A percentile compares a stretch with the other conserved stretches of the same genome.
Evolutionary conservation across 2,888 invertebrate genomes (phyloP).

Genomic region (Pheosia tremula): DNA sequence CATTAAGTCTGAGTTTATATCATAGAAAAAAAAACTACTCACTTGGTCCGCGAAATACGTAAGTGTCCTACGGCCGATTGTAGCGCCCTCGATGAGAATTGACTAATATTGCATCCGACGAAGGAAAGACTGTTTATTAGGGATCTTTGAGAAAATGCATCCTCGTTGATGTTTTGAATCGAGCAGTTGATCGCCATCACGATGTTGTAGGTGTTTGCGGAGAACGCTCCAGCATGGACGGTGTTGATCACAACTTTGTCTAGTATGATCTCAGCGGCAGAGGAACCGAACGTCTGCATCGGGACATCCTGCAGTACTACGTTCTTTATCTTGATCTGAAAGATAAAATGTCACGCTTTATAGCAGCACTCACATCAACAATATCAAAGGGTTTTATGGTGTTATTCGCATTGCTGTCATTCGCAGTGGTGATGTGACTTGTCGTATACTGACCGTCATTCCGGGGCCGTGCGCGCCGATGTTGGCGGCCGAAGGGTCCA

Average conservation of each 20-base stretch:
- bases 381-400: background rate
- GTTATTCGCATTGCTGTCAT: constrained; percentile 1
- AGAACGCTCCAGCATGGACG: constrained; percentile 87
- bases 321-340: constrained; percentile 87
- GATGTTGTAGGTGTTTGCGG: constrained; percentile 86
- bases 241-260: constrained; percentile 77
- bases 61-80: constrained; percentile 86
- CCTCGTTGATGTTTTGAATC: constrained; percentile 84
- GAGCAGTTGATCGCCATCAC: constrained; percentile 86
- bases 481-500: constrained; percentile 84
- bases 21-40: constrained; percentile 27
- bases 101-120: constrained; percentile 83
- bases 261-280: constrained; percentile 85
- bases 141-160: constrained; percentile 86
- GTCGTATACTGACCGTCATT: constrained; percentile 72
- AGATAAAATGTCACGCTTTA: constrained; percentile 11
- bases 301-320: constrained; percentile 85
- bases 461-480: constrained; percentile 87
- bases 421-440: background rate
- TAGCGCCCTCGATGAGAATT: constrained; percentile 84
- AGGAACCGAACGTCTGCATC: constrained; percentile 86
- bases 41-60: constrained; percentile 87
- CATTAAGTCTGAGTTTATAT: background rate
- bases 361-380: background rate
- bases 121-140: constrained; percentile 86